Percentiles rank a stretch among this genome's conserved stretches.
These are phyloP conservation scores for Siderastrea siderea DNA, from an alignment of 92 coral and sea anemone genomes.

Conservation along the genomic window DNA sequence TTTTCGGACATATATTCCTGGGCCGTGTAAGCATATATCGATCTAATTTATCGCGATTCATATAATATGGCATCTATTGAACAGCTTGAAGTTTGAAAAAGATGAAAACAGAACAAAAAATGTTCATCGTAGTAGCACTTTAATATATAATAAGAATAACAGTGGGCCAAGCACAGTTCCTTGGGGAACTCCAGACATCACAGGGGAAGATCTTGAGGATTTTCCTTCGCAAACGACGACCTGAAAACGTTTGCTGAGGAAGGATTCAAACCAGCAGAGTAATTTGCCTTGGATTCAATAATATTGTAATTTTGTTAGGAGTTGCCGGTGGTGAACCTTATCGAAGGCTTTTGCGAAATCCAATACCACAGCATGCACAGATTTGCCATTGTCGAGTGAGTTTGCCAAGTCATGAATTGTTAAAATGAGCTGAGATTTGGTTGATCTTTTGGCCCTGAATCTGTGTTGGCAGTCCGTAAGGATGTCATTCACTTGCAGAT, in stretches of 20 bases:
- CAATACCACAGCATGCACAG: conserved; percentile 52
- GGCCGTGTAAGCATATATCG: too few species aligned
- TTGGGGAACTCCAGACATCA: conserved; percentile 63
- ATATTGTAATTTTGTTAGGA: conserved; percentile 17
- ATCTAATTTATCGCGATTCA: too few species aligned
- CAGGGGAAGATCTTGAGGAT: conserved; percentile 31
- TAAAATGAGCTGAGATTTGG: conserved; percentile 51
- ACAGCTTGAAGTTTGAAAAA: too few species aligned
- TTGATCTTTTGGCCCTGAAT: conserved; percentile 71
- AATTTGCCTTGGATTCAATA: conserved; percentile 26
- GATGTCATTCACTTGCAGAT: conserved; percentile 44
- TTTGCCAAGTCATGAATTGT: conserved; percentile 54
- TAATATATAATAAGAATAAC: conserved; percentile 14
- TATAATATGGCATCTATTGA: too few species aligned
- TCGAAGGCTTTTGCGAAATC: conserved; percentile 51
- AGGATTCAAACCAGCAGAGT: conserved; percentile 53
- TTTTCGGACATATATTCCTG: too few species aligned
- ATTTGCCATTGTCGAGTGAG: conserved; percentile 28
- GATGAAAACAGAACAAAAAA: too few species aligned
- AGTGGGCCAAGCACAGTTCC: conserved; percentile 49
- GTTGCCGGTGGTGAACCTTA: conserved; percentile 27
- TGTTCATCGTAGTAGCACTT: too few species aligned
- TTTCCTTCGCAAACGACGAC: conserved; percentile 51
- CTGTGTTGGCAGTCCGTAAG: conserved; percentile 75
- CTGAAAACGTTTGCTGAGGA: conserved; percentile 45